Percentiles rank a stretch among this genome's conserved stretches.
These are phyloP conservation scores for Nibea albiflora DNA, from an alignment of 2,113 vertebrate species.

Conservation along the genomic window DNA sequence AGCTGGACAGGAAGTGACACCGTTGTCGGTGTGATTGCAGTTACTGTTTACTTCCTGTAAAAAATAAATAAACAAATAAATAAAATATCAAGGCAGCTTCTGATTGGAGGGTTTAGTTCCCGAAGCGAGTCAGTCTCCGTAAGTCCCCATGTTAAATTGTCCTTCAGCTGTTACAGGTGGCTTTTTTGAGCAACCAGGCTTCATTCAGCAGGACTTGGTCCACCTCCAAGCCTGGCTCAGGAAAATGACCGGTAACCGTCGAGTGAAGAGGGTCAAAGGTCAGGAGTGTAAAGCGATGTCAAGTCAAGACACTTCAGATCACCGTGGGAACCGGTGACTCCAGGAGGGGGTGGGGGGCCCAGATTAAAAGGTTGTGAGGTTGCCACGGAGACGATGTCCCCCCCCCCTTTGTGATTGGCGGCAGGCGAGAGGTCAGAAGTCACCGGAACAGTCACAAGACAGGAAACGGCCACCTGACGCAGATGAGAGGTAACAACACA, in stretches of 20 bases:
- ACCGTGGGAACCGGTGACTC: slow-evolving; percentile 38
- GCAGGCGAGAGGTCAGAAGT: slow-evolving; percentile 35
- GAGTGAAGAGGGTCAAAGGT: slow-evolving; percentile 1
- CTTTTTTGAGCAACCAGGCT: too few species aligned
- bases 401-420: slow-evolving; percentile 20
- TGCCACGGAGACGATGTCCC: slow-evolving; percentile 21
- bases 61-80: neutral
- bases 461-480: slow-evolving; percentile 42
- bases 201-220: too few species aligned
- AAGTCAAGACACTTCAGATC: neutral
- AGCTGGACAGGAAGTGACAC: slow-evolving; percentile 2
- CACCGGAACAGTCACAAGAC: slow-evolving; percentile 19
- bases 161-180: too few species aligned
- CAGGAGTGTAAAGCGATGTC: slow-evolving; percentile 3
- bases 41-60: slow-evolving; percentile 54
- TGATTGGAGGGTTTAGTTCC: too few species aligned
- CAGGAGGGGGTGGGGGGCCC: neutral
- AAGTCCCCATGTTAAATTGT: too few species aligned
- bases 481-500: slow-evolving; percentile 37
- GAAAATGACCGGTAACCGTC: neutral
- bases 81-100: too few species aligned
- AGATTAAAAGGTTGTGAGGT: slow-evolving; percentile 40
- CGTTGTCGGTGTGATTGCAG: neutral
- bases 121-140: too few species aligned
- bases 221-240: neutral